phyloP scores from a whole-genome alignment of 1,140 invertebrate genomes.

The Ceratina japonica region DNA sequence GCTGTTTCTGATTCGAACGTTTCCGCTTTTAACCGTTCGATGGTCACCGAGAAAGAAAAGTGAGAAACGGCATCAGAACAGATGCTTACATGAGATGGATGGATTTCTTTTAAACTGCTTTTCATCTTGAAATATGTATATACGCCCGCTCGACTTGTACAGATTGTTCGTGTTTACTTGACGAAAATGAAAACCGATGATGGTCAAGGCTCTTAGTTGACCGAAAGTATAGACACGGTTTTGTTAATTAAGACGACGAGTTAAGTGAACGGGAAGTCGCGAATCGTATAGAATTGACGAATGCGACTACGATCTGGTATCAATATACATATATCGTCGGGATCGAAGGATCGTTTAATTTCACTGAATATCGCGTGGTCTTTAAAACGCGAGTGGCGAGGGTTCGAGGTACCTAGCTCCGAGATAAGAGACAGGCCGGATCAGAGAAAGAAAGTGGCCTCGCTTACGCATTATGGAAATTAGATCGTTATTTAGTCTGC shows the following conservation, averaged over 20 bases:
- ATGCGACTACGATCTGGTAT: background rate
- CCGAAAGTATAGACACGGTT: background rate
- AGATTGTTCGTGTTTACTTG: no score
- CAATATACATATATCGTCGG: no score
- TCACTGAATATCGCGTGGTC: background rate
- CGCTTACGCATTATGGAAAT: conserved; percentile 70
- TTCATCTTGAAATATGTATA: background rate
- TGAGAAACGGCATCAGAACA: background rate
- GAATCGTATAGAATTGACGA: background rate
- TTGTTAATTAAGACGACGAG: background rate
- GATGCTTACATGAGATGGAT: no score
- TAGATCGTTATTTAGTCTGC: conserved; percentile 64
- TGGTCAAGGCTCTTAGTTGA: no score
- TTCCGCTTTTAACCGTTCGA: background rate
- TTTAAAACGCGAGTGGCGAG: background rate
- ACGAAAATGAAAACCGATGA: no score
- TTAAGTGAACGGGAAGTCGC: no score
- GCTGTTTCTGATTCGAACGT: no score
- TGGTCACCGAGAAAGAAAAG: background rate
- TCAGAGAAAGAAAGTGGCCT: conserved; percentile 32
- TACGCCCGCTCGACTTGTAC: no score
- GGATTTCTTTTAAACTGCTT: background rate
- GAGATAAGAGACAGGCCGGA: background rate
- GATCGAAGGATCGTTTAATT: no score
- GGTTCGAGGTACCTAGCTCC: background rate